Evolutionary conservation across 2,888 invertebrate species (phyloP), one percentile per base, ranked within the genome.

Genomic region (Hydraecia micacea): DNA sequence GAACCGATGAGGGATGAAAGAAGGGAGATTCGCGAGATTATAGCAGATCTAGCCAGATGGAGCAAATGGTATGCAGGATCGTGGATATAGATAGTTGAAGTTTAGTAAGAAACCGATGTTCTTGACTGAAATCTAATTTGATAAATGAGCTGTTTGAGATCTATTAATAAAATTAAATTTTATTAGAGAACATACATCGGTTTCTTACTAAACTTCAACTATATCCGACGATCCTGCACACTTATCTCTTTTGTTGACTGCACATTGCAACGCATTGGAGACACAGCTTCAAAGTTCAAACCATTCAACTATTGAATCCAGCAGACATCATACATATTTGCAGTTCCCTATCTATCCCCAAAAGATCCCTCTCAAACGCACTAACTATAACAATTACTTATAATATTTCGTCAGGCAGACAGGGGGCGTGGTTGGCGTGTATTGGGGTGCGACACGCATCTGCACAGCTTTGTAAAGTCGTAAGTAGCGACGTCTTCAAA

Each of bases 381-480:
- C 49, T 32, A 62, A 62, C 39, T 32, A 0, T 25, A 49, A 62
- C 28, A 75, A 58, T 62, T 39, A 13, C 32, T 55, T 75, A 9
- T 11, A 65, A 66, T 77, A 67, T 49, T n/a, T 62, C 42, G n/a
- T 28, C 8, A 18, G 28, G 52, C 42, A 18, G 42, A 72, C 52
- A 67, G 58, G 72, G 67, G 79, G 79, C 79, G 79, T 79, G 79
- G 67, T 80, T 67, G 72, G 0, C 28, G 28, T 46, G 42, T 55
- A 18, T 49, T 66, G 49, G 79, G 79, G 79, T 60, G 65, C 42
- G 52, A 28, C 3, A 5, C 18, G 49, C 39, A 46, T 42, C 9
- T 60, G 39, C 36, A 15, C 60, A 62, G 60, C 25, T 28, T 28
- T 52, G 4, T 25, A 79, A 71, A 5, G 71, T 21, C 42, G 25